Percentiles rank a stretch among this genome's conserved stretches.
phyloP scores from a whole-genome alignment of 2,113 vertebrate species.

The Empidonax alnorum region DNA sequence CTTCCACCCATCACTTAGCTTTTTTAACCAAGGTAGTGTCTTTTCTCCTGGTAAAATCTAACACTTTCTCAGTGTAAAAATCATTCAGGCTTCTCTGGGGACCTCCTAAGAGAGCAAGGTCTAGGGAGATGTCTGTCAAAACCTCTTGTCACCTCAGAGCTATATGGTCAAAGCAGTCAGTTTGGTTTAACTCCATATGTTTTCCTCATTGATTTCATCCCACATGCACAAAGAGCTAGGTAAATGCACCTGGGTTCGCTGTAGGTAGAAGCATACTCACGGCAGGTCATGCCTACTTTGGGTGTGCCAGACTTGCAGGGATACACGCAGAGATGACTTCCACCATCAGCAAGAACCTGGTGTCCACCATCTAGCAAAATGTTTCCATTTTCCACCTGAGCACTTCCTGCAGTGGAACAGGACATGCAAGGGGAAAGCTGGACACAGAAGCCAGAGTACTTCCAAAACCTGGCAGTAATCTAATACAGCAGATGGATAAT shows the following conservation, averaged over 20 bases:
- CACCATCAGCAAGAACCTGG: not conserved
- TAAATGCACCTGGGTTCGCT: not conserved
- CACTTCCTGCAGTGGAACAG: not conserved
- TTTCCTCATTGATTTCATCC: not conserved
- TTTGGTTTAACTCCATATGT: fast-evolving
- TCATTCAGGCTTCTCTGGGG: not conserved
- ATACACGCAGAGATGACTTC: not conserved
- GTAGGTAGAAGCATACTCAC: not conserved
- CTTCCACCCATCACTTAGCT: not conserved
- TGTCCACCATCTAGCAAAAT: not conserved
- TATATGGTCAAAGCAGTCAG: not conserved
- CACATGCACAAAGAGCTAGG: fast-evolving
- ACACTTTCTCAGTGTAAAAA: not conserved
- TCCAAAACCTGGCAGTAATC: not conserved
- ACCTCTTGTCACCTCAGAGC: not conserved
- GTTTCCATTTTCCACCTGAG: not conserved
- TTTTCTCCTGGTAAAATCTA: not conserved
- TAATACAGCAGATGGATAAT: not conserved
- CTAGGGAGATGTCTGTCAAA: not conserved
- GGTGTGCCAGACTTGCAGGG: not conserved
- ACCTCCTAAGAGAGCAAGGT: too few relatives aligned
- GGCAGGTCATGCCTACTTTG: not conserved
- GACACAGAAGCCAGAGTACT: not conserved
- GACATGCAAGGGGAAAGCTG: not conserved
- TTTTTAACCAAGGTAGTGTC: not conserved